Evolutionary conservation across 2,888 invertebrate genomes (phyloP), one percentile per base, ranked within the genome.

Genomic region (Pristionchus mayeri): DNA sequence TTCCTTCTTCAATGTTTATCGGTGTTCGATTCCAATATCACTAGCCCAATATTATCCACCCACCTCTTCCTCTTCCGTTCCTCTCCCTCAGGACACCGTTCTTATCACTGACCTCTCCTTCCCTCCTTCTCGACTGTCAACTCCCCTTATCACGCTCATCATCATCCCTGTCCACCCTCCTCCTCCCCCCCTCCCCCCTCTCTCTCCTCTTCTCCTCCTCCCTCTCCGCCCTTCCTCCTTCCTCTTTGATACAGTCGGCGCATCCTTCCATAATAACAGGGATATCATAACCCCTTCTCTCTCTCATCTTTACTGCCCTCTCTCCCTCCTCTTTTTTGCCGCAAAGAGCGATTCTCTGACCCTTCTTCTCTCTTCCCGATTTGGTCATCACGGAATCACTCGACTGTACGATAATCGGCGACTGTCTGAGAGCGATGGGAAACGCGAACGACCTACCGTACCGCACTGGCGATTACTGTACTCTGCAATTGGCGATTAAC

Each of bases 181-280:
- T 34, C 9, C 63, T 34, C 27, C 24, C 16, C 3, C 30, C 27
- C 27, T 63, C 37, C 24, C 3, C 37, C 13, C 37, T 40, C 60
- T 60, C 60, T 60, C 54, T n/a, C n/a, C n/a, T 18, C 30, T 30
- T 75, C 75, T 21, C n/a, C 76, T 50, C 50, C 27, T 34, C 76
- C 30, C 16, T 48, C 50, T 50, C 4, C 24, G 2, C 75, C 44
- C 44, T 44, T 21, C 27, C 16, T n/a, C 21, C 16, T 54, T 4
- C 71, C 71, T 37, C 67, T 71, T 71, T 71, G 71, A 71, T 71
- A 71, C 71, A 71, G 71, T 71, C 71, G 27, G 76, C 27, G 13
- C 50, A 50, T 52, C 50, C 71, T 27, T 7, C 50, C 50, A 27
- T 76, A 76, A 76, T 76, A 30, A 76, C 50, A 76, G 76, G 76